Evolutionary conservation across 1,140 invertebrate genomes (phyloP).

Genomic region (Cephus cinctus): DNA sequence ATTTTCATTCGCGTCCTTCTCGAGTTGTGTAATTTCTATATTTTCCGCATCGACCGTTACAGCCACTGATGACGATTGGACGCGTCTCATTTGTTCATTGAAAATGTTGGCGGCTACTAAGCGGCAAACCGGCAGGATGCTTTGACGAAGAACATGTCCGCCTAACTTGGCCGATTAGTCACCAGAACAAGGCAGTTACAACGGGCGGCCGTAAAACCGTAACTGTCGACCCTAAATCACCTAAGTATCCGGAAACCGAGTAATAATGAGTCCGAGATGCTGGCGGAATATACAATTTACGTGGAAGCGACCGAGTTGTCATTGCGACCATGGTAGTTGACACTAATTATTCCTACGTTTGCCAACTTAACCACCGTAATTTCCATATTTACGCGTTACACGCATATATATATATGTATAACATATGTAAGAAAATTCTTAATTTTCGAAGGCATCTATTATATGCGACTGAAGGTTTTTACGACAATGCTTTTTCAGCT

Average conservation of each 20-base stretch:
- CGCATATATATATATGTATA: too few species aligned
- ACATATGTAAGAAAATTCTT: too few species aligned
- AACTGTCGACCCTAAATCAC: slow-evolving; percentile 6
- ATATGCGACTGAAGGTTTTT: too few species aligned
- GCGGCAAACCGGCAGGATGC: not conserved
- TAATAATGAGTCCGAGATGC: slow-evolving; percentile 8
- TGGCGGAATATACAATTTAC: slow-evolving; percentile 1
- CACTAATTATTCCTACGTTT: not conserved
- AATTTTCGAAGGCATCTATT: too few species aligned
- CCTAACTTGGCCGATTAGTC: slow-evolving; percentile 10
- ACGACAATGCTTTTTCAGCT: too few species aligned
- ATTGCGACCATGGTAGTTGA: not conserved
- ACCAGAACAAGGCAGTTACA: slow-evolving; percentile 7
- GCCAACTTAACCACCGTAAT: too few species aligned
- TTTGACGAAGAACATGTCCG: not conserved
- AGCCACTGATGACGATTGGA: too few species aligned
- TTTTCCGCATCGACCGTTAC: too few species aligned
- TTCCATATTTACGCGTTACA: too few species aligned
- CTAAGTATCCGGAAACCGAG: not conserved
- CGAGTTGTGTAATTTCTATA: too few species aligned
- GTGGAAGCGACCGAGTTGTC: not conserved
- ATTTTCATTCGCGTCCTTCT: slow-evolving; percentile 2
- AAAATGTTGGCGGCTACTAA: not conserved
- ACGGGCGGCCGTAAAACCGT: slow-evolving; percentile 8
- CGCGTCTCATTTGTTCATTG: too few species aligned